phyloP scores from a whole-genome alignment of 2,888 invertebrate genomes.

The Campoplex nolae region DNA sequence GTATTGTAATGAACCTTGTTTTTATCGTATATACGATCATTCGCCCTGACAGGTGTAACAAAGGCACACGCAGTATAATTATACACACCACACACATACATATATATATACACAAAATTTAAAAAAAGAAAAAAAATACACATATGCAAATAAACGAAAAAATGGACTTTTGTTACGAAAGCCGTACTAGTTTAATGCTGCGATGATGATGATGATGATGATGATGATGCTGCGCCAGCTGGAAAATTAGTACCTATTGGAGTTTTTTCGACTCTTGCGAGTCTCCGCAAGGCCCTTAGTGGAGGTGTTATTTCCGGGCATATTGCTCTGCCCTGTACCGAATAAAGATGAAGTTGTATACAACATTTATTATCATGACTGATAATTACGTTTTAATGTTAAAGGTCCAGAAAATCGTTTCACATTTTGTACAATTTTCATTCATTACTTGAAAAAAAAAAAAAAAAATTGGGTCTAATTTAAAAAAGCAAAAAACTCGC shows the following conservation, averaged over 20 bases:
- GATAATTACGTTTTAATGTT: conserved; percentile 32
- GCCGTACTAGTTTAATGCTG: conserved; percentile 43
- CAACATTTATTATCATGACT: conserved; percentile 48
- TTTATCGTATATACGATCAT: conserved; percentile 43
- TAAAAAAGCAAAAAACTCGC: neutral
- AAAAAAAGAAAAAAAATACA: conserved; percentile 47
- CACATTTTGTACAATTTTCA: neutral
- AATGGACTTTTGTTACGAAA: conserved; percentile 56
- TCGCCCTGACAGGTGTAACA: conserved; percentile 49
- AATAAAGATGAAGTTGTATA: conserved; percentile 66
- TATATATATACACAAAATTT: conserved; percentile 19
- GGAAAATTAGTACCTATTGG: conserved; percentile 44
- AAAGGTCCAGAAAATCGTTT: conserved; percentile 29
- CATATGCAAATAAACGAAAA: conserved; percentile 52
- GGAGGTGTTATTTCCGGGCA: conserved; percentile 48
- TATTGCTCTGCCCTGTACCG: conserved; percentile 53
- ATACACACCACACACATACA: conserved; percentile 34
- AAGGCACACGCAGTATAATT: conserved; percentile 59
- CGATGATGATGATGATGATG: conserved; percentile 33
- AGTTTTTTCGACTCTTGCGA: conserved; percentile 27
- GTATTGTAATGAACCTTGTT: conserved; percentile 52
- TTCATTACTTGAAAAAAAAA: neutral
- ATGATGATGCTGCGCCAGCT: conserved; percentile 17
- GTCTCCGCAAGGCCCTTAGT: conserved; percentile 50
- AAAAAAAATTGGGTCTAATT: neutral